Percentiles rank a stretch among this genome's conserved stretches.
phyloP scores from a whole-genome alignment of 92 coral and sea anemone species.

The Epizoanthus rinbou region DNA sequence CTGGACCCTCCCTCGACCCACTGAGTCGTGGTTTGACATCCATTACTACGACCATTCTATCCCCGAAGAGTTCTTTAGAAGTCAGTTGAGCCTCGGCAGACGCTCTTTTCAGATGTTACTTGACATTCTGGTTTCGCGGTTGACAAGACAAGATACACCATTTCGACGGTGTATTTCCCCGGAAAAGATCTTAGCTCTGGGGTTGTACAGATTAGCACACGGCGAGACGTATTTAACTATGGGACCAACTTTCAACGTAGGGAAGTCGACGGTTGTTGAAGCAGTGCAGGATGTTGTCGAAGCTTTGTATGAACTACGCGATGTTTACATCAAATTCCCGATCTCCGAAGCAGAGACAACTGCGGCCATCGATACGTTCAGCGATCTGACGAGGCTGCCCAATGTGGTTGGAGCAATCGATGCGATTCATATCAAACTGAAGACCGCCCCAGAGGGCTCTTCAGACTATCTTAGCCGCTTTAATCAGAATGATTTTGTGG shows the following conservation, averaged over 20 bases:
- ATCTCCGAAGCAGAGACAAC: slow-evolving; percentile 1
- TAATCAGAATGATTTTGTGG: slow-evolving; percentile 6
- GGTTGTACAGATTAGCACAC: slow-evolving; percentile 12
- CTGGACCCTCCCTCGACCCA: slow-evolving; percentile 14
- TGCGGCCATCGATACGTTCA: neutral
- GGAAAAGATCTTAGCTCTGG: slow-evolving; percentile 30
- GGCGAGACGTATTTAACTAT: slow-evolving; percentile 27
- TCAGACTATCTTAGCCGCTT: neutral
- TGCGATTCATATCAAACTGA: slow-evolving; percentile 1
- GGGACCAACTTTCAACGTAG: slow-evolving; percentile 23
- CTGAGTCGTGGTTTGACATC: slow-evolving; percentile 13
- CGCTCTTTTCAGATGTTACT: neutral
- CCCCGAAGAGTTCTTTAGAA: slow-evolving; percentile 3
- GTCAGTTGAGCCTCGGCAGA: neutral
- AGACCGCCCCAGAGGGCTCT: slow-evolving; percentile 6
- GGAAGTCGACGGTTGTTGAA: slow-evolving; percentile 33
- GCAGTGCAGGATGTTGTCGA: slow-evolving; percentile 28
- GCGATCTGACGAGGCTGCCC: neutral
- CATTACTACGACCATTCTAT: slow-evolving; percentile 10
- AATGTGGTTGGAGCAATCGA: slow-evolving; percentile 22
- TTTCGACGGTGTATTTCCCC: slow-evolving; percentile 30
- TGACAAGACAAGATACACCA: slow-evolving; percentile 20
- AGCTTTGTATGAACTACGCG: slow-evolving; percentile 23
- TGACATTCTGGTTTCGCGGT: neutral
- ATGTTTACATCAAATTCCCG: slow-evolving; percentile 18